Evolutionary conservation across 2,888 invertebrate genomes (phyloP), one percentile per base, ranked within the genome.

Genomic region (Griposia aprilina): DNA sequence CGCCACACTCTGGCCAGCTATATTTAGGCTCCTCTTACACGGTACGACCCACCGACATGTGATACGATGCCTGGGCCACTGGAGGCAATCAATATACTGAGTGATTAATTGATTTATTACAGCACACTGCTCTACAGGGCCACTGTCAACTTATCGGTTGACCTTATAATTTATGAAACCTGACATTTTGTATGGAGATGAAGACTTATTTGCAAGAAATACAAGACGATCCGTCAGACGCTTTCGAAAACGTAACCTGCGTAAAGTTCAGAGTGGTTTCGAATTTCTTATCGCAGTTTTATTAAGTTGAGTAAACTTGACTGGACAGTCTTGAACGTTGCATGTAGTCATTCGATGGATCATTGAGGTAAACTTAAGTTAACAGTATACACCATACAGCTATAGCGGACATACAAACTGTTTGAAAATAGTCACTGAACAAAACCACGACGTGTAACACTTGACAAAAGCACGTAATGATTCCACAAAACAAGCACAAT

Each of bases 21-120:
- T 95, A 95, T 94, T 95, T 96, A 96, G 95, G 93, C 84, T 89
- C 90, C 90, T 91, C 90, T 90, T 88, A 89, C 91, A 90, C 90
- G 76, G 89, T 82, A 87, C 90, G 89, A 91, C 85, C 90, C 94
- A 94, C 81, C 92, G 94, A 93, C 90, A 93, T 94, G 94, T 95
- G 93, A 93, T 92, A 90, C 89, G 89, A 90, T 91, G 89, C 90
- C 74, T 92, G 92, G 93, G 92, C 92, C 92, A 92, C 88, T 91
- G 87, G 89, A 91, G 91, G 87, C 90, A 94, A 94, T 94, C 94
- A 92, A 94, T 94, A 93, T 87, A 90, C 87, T 90, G 88, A 88
- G 87, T 92, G 87, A 93, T 92, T 92, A 92, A 94, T 92, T 92
- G 88, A 93, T 93, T 94, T 89, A 92, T 91, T 90, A 93, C 92